A percentile compares a stretch with the other conserved stretches of the same genome.
These are phyloP conservation scores for Bombus waltoni DNA, from an alignment of 1,140 invertebrate genomes.

Conservation along the genomic window DNA sequence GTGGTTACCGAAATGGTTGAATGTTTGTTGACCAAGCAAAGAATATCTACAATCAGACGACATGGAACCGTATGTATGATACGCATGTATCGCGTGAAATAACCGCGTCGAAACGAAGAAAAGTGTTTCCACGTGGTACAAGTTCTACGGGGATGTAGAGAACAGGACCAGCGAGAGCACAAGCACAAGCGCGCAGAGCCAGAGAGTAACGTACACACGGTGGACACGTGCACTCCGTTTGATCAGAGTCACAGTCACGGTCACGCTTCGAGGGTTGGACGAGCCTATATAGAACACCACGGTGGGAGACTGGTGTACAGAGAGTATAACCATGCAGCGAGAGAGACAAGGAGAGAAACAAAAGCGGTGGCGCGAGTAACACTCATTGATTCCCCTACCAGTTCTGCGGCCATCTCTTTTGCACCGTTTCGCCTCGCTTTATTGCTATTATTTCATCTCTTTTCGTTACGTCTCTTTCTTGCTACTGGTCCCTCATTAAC, in stretches of 20 bases:
- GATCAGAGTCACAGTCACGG: constrained; percentile 77
- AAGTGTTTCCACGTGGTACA: constrained; percentile 12
- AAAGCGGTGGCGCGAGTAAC: constrained; percentile 49
- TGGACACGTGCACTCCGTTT: constrained; percentile 65
- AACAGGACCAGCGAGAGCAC: neutral
- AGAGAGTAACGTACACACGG: constrained; percentile 41
- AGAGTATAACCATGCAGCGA: constrained; percentile 34
- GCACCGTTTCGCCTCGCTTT: constrained; percentile 31
- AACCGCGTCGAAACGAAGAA: constrained; percentile 15
- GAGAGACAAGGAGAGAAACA: constrained; percentile 41
- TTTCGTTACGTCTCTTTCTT: constrained; percentile 18
- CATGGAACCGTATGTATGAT: no score
- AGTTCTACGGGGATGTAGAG: constrained; percentile 15
- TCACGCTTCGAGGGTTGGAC: constrained; percentile 77
- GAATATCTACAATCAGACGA: neutral
- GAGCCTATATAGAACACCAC: constrained; percentile 56
- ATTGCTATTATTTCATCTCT: constrained; percentile 38
- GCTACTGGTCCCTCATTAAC: constrained; percentile 3
- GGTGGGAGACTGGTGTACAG: constrained; percentile 44
- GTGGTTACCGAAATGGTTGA: constrained; percentile 23
- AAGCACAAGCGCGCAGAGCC: neutral
- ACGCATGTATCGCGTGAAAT: constrained; percentile 21
- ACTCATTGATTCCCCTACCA: constrained; percentile 72
- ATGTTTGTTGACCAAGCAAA: constrained; percentile 49
- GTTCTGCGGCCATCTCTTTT: constrained; percentile 9